These are phyloP conservation scores for Araneus ventricosus DNA, from an alignment of 1,140 invertebrate genomes.

Conservation along the genomic window DNA sequence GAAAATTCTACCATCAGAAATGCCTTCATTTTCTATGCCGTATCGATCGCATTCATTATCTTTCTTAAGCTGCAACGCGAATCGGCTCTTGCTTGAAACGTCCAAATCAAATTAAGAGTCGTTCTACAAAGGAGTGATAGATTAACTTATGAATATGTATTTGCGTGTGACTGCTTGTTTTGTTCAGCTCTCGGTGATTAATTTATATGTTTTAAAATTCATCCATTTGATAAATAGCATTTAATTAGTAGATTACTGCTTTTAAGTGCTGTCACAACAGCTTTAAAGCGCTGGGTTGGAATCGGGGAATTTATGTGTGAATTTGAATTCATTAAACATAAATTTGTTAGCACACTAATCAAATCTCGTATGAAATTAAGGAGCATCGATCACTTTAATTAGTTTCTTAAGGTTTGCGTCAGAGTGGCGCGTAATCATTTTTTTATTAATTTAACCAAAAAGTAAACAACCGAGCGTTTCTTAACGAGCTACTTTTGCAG, in stretches of 20 bases:
- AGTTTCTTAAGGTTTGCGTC: slow-evolving; percentile 3
- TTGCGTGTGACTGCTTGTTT: slow-evolving; percentile 19
- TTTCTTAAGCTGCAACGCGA: background rate
- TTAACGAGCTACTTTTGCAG: too few relatives aligned
- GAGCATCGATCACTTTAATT: background rate
- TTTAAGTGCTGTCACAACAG: slow-evolving; percentile 27
- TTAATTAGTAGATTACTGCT: slow-evolving; percentile 43
- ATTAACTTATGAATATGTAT: slow-evolving; percentile 55
- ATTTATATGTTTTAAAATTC: slow-evolving; percentile 46
- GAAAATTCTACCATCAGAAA: background rate
- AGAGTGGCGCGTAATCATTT: background rate
- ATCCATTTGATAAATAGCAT: slow-evolving; percentile 47
- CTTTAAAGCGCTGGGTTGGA: background rate
- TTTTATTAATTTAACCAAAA: too few relatives aligned
- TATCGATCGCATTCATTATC: background rate
- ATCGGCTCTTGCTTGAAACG: background rate
- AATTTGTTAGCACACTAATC: slow-evolving; percentile 29
- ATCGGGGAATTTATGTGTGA: background rate
- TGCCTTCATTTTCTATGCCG: background rate
- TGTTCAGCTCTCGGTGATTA: slow-evolving; percentile 34
- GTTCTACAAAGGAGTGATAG: slow-evolving; percentile 3
- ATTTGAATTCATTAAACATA: slow-evolving; percentile 37
- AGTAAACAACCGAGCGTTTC: too few relatives aligned
- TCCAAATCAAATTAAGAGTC: slow-evolving; percentile 29
- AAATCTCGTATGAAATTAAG: background rate